Percentiles rank a stretch among this genome's conserved stretches.
Evolutionary conservation across 2,888 invertebrate genomes (phyloP).

Genomic region (Lordiphosa fenestrarum): DNA sequence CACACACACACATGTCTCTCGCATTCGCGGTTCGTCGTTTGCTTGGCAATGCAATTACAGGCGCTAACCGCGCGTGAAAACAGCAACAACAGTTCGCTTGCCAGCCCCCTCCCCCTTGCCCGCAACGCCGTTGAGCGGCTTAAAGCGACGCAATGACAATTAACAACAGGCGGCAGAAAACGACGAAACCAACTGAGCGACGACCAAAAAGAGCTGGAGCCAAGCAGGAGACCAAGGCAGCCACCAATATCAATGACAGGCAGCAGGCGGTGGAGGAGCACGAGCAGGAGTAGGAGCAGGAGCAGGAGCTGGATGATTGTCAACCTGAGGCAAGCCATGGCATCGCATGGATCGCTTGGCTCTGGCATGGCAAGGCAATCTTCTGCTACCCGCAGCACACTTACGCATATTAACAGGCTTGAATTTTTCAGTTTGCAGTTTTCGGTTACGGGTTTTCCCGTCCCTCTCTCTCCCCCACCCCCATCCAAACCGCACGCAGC

Average conservation of each 20-base stretch:
- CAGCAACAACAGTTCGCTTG: slow-evolving; percentile 26
- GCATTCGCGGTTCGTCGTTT: slow-evolving; percentile 59
- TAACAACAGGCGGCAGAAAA: slow-evolving; percentile 61
- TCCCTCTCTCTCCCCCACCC: neutral
- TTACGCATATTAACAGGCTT: slow-evolving; percentile 65
- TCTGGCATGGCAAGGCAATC: neutral
- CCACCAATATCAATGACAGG: slow-evolving; percentile 60
- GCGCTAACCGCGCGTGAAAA: slow-evolving; percentile 71
- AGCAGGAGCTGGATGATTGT: neutral
- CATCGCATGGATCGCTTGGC: slow-evolving; percentile 6
- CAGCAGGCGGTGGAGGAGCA: slow-evolving; percentile 17
- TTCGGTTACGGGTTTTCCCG: slow-evolving; percentile 13
- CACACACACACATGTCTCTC: slow-evolving; percentile 22
- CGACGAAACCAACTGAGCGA: slow-evolving; percentile 17
- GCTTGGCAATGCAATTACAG: slow-evolving; percentile 73
- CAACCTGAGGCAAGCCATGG: slow-evolving; percentile 21
- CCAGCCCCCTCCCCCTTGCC: neutral
- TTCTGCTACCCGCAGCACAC: slow-evolving; percentile 25
- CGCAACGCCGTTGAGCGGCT: slow-evolving; percentile 50
- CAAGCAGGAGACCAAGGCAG: slow-evolving; percentile 1
- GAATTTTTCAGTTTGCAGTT: slow-evolving; percentile 36
- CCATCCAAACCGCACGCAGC: slow-evolving; percentile 14
- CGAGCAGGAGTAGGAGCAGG: slow-evolving; percentile 17
- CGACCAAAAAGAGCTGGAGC: slow-evolving; percentile 3
- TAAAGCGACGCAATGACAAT: slow-evolving; percentile 68